Conservation (phyloP, 1,140 invertebrate genomes). For the Drusus annulatus region DNA sequence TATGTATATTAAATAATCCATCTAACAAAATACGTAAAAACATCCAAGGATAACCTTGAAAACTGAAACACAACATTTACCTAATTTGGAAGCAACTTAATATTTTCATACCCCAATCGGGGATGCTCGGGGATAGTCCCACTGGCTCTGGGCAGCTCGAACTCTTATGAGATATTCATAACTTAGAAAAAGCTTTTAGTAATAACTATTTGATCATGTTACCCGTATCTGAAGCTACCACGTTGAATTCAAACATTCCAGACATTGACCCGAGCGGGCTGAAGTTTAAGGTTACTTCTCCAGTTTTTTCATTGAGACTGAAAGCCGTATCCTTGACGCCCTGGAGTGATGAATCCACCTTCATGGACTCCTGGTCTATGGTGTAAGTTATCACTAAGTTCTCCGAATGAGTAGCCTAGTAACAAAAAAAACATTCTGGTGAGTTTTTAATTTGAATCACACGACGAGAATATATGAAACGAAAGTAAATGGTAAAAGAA, state of each 20-base stretch:
- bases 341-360: constrained; percentile 62
- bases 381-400: constrained; percentile 65
- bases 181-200: neutral
- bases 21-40: too few relatives aligned
- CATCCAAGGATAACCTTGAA: too few relatives aligned
- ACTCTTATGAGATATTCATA: too few relatives aligned
- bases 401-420: constrained; percentile 71
- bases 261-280: constrained; percentile 68
- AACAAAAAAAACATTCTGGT: neutral
- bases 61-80: too few relatives aligned
- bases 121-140: too few relatives aligned
- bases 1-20: too few relatives aligned
- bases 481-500: too few relatives aligned
- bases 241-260: constrained; percentile 73
- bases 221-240: constrained; percentile 70
- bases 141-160: too few relatives aligned
- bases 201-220: constrained; percentile 7
- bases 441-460: neutral
- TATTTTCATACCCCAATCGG: too few relatives aligned
- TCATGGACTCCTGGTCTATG: constrained; percentile 64
- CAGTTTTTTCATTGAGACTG: constrained; percentile 62
- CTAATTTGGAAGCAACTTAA: too few relatives aligned
- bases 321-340: constrained; percentile 65
- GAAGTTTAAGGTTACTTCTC: constrained; percentile 68
- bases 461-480: too few relatives aligned